These are phyloP conservation scores for Oryzias celebensis DNA, from an alignment of 2,113 vertebrate species.

Conservation along the genomic window DNA sequence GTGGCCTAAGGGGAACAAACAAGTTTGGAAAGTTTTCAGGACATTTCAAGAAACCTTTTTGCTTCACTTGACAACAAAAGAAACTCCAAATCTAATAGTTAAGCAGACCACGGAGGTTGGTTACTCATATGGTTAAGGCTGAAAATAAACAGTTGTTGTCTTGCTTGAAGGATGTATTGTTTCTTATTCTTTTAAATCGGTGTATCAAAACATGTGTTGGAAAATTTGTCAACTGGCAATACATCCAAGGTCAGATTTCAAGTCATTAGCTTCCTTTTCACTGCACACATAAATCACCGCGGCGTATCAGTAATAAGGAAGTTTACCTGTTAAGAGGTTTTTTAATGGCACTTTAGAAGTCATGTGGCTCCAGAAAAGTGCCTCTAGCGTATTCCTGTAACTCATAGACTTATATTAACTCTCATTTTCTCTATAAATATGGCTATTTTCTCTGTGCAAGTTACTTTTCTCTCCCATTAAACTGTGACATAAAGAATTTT, in stretches of 20 bases:
- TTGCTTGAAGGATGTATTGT: constrained; percentile 11
- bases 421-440: constrained; percentile 52
- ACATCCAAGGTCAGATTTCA: constrained; percentile 64
- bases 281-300: constrained; percentile 59
- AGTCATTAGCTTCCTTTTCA: constrained; percentile 53
- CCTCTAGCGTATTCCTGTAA: constrained; percentile 71
- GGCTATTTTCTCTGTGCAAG: constrained; percentile 28
- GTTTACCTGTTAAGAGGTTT: constrained; percentile 66
- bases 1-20: too few species aligned
- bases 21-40: too few species aligned
- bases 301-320: constrained; percentile 75
- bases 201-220: constrained; percentile 42
- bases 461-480: constrained; percentile 19
- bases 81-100: constrained; percentile 1
- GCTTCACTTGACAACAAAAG: constrained; percentile 1
- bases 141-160: constrained; percentile 1
- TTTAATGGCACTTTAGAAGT: constrained; percentile 65
- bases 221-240: constrained; percentile 31
- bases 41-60: not conserved
- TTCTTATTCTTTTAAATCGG: constrained; percentile 19
- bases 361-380: constrained; percentile 61
- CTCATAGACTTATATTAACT: constrained; percentile 77
- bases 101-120: not conserved
- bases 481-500: constrained; percentile 20
- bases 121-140: not conserved